These are phyloP conservation scores for Rallus limicola DNA, from an alignment of 2,113 vertebrate species.

Conservation along the genomic window DNA sequence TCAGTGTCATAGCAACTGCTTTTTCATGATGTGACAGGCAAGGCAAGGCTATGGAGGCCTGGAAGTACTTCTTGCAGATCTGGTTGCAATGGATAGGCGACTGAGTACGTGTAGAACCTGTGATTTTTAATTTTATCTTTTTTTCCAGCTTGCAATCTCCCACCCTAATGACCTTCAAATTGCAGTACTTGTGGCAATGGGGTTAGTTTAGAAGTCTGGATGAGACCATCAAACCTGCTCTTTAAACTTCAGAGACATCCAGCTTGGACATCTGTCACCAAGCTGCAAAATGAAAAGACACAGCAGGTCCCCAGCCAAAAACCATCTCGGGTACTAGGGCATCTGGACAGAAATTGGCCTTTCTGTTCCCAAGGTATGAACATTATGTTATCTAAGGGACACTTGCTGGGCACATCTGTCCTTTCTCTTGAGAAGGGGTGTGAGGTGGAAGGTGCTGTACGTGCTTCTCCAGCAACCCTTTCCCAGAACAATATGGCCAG, in stretches of 20 bases:
- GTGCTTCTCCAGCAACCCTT: not conserved
- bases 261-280: not conserved
- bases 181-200: not conserved
- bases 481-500: not conserved
- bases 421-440: not conserved
- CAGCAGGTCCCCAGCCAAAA: not conserved
- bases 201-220: not conserved
- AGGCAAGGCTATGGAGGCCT: not conserved
- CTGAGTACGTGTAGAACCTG: not conserved
- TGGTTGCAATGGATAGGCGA: not conserved
- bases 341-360: not conserved
- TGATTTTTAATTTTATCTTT: not conserved
- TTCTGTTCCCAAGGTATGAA: not conserved
- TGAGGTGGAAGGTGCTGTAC: accelerated
- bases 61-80: not conserved
- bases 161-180: not conserved
- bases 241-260: not conserved
- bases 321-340: not conserved
- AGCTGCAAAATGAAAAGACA: not conserved
- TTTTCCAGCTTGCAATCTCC: not conserved
- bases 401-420: not conserved
- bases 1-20: constrained; percentile 31
- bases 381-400: not conserved
- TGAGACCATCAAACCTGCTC: not conserved
- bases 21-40: constrained; percentile 46